Conservation (phyloP, 1,140 invertebrate genomes). For the Metaphire vulgaris region DNA sequence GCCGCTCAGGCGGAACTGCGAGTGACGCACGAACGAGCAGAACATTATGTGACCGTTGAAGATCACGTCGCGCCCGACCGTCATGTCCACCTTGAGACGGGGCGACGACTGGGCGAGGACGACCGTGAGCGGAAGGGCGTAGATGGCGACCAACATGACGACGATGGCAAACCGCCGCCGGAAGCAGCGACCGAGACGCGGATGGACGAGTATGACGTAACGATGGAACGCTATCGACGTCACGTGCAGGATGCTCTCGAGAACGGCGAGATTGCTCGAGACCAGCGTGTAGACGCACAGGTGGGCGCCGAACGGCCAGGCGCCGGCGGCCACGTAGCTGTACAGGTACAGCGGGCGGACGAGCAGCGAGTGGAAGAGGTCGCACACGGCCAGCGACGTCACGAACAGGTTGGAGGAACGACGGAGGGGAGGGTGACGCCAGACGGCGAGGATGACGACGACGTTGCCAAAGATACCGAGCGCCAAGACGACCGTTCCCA, state of each 20-base stretch:
- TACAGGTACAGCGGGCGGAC: constrained; percentile 23
- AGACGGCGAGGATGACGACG: constrained; percentile 22
- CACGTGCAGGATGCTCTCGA: constrained; percentile 28
- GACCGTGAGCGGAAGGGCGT: constrained; percentile 14
- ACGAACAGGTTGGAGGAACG: constrained; percentile 24
- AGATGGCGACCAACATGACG: constrained; percentile 13
- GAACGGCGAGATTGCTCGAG: constrained; percentile 23
- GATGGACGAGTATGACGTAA: constrained; percentile 26
- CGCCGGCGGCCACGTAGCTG: constrained; percentile 14
- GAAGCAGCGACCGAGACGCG: constrained; percentile 10
- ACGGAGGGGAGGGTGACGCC: not conserved
- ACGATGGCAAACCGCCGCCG: constrained; percentile 6
- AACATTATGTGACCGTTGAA: constrained; percentile 27
- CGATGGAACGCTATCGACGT: constrained; percentile 24
- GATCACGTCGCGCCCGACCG: constrained; percentile 19
- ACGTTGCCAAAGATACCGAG: constrained; percentile 21
- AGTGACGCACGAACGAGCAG: constrained; percentile 20
- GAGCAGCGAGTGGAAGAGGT: constrained; percentile 19
- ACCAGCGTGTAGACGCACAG: constrained; percentile 23
- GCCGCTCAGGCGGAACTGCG: not conserved
- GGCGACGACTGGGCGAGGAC: constrained; percentile 7
- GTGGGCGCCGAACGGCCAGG: constrained; percentile 22
- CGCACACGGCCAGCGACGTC: constrained; percentile 18
- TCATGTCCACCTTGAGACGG: not conserved
- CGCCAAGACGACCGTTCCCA: constrained; percentile 14